Conservation (phyloP, 2,888 invertebrate genomes). For the Hirtodrosophila trivittata region DNA sequence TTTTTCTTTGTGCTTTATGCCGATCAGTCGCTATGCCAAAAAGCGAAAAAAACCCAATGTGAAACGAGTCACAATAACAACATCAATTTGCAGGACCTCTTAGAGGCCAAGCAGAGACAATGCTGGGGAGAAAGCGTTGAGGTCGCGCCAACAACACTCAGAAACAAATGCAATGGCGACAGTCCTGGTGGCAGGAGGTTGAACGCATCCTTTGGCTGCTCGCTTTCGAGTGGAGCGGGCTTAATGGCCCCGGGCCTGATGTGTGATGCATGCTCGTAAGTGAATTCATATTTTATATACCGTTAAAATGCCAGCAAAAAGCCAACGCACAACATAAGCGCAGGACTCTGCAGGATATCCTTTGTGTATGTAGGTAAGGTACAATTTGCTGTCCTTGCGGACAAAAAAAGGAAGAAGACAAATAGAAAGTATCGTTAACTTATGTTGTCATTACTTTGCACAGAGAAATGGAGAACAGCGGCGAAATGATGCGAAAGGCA, state of each 20-base stretch:
- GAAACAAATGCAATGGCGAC: slow-evolving; percentile 12
- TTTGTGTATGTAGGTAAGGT: background rate
- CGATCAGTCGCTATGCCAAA: slow-evolving; percentile 40
- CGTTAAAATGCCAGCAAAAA: slow-evolving; percentile 60
- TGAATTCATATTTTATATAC: slow-evolving; percentile 83
- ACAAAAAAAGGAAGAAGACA: slow-evolving; percentile 16
- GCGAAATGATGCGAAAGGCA: slow-evolving; percentile 31
- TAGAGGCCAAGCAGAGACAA: slow-evolving; percentile 15
- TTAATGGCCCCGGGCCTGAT: slow-evolving; percentile 79
- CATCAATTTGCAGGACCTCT: slow-evolving; percentile 13
- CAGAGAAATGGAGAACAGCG: slow-evolving; percentile 21
- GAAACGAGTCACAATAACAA: slow-evolving; percentile 24
- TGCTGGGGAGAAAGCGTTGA: slow-evolving; percentile 9
- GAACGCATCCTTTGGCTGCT: slow-evolving; percentile 26
- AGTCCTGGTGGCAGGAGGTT: background rate
- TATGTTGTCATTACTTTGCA: slow-evolving; percentile 70
- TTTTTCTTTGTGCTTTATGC: too few relatives aligned
- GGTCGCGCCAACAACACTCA: slow-evolving; percentile 24
- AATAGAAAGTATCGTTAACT: slow-evolving; percentile 57
- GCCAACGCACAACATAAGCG: slow-evolving; percentile 28
- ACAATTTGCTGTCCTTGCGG: background rate
- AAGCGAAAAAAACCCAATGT: slow-evolving; percentile 10
- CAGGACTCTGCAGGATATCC: slow-evolving; percentile 16
- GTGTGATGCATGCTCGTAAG: slow-evolving; percentile 77
- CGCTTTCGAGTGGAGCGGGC: slow-evolving; percentile 40